Conservation (phyloP, 2,113 vertebrate genomes). For the Microtus montanus region DNA sequence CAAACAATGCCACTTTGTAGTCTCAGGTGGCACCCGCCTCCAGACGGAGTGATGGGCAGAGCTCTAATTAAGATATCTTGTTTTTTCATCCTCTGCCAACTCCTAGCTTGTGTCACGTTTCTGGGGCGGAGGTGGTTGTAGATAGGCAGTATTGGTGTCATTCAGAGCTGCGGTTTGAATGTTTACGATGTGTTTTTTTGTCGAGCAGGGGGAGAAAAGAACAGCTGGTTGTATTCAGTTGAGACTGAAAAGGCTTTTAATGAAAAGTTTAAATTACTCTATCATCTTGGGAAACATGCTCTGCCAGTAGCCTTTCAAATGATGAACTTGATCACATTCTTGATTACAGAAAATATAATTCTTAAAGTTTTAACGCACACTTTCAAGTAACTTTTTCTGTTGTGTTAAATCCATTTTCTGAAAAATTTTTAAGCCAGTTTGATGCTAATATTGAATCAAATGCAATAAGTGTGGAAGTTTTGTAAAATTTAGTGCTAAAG, state of each 20-base stretch:
- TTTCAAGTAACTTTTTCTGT: conserved; percentile 51
- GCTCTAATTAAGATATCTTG: conserved; percentile 47
- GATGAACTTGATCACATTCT: conserved; percentile 71
- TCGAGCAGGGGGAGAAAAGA: conserved; percentile 77
- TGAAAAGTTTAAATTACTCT: conserved; percentile 82
- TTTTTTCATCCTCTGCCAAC: conserved; percentile 54
- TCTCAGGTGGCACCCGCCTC: conserved; percentile 52
- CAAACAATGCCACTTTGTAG: conserved; percentile 41
- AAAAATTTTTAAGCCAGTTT: background rate
- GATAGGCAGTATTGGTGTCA: conserved; percentile 75
- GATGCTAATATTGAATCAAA: background rate
- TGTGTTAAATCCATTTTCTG: background rate
- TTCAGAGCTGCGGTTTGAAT: conserved; percentile 75
- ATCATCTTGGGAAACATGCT: conserved; percentile 75
- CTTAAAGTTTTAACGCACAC: conserved; percentile 65
- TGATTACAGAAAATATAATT: conserved; percentile 66
- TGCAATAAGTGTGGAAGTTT: background rate
- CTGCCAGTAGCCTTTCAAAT: conserved; percentile 78
- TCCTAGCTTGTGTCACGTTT: conserved; percentile 39
- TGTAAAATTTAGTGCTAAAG: background rate
- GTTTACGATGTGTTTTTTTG: conserved; percentile 70
- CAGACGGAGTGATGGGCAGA: background rate
- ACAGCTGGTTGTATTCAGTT: conserved; percentile 81
- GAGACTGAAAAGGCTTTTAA: conserved; percentile 81
- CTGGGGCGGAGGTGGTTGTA: conserved; percentile 56